Evolutionary conservation across 2,797 vertebrate species (phyloP), one percentile per base, ranked within the genome.

Genomic region (Mormyrus proboscirostris): DNA sequence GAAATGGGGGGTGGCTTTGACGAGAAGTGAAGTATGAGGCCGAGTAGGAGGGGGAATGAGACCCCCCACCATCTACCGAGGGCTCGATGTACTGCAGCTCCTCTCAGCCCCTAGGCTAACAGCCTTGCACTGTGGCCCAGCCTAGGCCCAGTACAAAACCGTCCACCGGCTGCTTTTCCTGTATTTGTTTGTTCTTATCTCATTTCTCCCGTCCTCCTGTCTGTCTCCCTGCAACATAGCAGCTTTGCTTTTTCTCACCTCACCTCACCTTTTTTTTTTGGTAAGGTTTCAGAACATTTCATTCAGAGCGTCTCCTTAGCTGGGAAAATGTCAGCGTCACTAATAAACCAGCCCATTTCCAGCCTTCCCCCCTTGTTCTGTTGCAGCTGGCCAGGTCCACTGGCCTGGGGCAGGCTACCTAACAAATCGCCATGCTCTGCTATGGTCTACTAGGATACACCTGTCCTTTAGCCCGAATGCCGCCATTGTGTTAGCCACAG

Each of bases 101-200:
- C 83, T 85, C 38, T 85, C 47, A 19, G 29, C 4, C 50, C 2
- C 38, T 79, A 0, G 1, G 50, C 44, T 50, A 29, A 86, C 2
- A 3, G 9, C 73, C 47, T 25, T 12, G 14, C 9, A 5, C 47
- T 33, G 9, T 2, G 10, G 65, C 47, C 14, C 55, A 84, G 50
- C 38, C 14, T 8, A 22, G 5, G 19, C n/a, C n/a, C 6, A 22
- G 2, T 29, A 33, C 88, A n/a, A 19, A 19, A 5, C 8, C 10
- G 3, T 82, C 59, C 9, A 50, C 69, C 3, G 4, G 25, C 29
- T 38, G 3, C 83, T 86, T 55, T 85, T 65, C 88, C 44, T 69
- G 83, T 76, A 19, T 86, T 44, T 73, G 1, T 41, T 86, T 86
- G 33, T 22, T 85, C 57, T 89, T 84, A 57, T 90, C 55, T 91